Base-by-base conservation (phyloP, 2,797 vertebrate species). In the Phataginus tetradactyla region DNA sequence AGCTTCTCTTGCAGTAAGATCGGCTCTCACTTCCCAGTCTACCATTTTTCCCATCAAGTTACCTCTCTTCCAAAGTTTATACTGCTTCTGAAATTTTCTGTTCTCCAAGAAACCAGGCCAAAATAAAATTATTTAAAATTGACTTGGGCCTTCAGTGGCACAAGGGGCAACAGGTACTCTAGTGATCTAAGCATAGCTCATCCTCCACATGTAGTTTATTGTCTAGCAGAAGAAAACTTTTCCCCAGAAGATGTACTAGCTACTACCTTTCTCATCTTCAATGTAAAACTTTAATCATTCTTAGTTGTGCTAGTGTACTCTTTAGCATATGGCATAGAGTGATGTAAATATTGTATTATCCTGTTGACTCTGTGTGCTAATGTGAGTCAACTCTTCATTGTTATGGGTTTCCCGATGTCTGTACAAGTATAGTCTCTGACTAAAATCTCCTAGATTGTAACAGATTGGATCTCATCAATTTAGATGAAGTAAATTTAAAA, bases 121-220 rank as follows among this genome's bases (percentile, higher is more conserved):
- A 80, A 91, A 34, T 61, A 90, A 90, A 61, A 57, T 79, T 68
- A 78, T 32, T 91, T 72, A 42, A 80, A 90, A 63, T 59, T 39
- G 68, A 25, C 37, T 85, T 90, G 39, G 37, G 10, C 27, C 72
- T 74, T 21, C 5, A 49, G 39, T 57, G 25, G 1, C 17, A 29
- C 8, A 84, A 87, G 37, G 32, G 23, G 39, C 49, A 75, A 87
- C 34, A 37, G 14, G 25, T n/a, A 71, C 20, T 42, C n/a, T 4
- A 9, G 4, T 57, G 29, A 85, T 27, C 71, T 55, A 63, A 89
- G 37, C 20, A 85, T 27, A 72, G 21, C 39, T 79, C 25, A 80
- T 68, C 51, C 78, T 89, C 12, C 25, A 42, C 29, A 59, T 9
- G 12, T 4, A 74, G 37, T 17, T 86, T 81, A 94, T 39, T 59